These are phyloP conservation scores for Catalaphyllia jardinei DNA, from an alignment of 64 coral and sea anemone species.

Conservation along the genomic window DNA sequence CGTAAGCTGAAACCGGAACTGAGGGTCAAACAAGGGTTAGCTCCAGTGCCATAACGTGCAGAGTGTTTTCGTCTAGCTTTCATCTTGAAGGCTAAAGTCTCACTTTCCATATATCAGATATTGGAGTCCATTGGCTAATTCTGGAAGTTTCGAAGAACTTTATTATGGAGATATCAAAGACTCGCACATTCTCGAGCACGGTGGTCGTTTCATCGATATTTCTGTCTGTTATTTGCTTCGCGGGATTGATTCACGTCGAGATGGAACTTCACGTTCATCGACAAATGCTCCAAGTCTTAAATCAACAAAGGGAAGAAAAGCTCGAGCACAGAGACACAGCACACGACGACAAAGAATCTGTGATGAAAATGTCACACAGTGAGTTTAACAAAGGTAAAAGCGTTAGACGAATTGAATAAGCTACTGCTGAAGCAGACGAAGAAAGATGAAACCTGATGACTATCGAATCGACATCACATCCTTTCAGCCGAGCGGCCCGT, in stretches of 20 bases:
- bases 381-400: not conserved
- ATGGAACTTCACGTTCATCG: constrained; percentile 21
- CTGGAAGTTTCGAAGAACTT: no score
- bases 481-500: no score
- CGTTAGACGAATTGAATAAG: not conserved
- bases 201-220: not conserved
- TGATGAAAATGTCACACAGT: not conserved
- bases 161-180: not conserved
- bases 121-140: no score
- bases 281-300: not conserved
- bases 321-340: not conserved
- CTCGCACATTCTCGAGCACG: not conserved
- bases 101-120: no score
- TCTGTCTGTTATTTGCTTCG: not conserved
- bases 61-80: no score
- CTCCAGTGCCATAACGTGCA: no score
- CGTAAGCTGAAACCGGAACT: no score
- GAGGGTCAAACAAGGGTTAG: no score
- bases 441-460: no score
- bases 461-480: no score
- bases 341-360: not conserved
- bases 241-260: constrained; percentile 36
- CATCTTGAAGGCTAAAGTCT: no score
- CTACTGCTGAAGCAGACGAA: not conserved
- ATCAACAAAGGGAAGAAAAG: not conserved